A percentile compares a stretch with the other conserved stretches of the same genome.
phyloP scores from a whole-genome alignment of 2,113 vertebrate species.

The Saccopteryx leptura region DNA sequence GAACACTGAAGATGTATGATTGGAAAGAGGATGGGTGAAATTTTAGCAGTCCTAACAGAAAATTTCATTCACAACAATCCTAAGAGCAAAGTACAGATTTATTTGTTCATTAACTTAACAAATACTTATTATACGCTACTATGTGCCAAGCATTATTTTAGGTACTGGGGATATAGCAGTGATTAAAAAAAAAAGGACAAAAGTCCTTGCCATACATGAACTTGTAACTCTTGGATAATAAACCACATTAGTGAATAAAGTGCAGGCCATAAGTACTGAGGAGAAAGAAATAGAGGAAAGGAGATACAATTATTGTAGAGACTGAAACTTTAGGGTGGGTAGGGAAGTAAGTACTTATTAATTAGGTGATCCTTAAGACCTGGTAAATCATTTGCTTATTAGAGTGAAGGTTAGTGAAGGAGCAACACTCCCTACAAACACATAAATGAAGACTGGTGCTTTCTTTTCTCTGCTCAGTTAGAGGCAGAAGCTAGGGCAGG shows the following conservation, averaged over 20 bases:
- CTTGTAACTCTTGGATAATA: background rate
- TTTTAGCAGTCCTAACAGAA: background rate
- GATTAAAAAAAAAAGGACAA: background rate
- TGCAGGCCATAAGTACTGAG: background rate
- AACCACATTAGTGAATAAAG: background rate
- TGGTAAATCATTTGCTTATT: background rate
- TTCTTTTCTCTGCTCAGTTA: background rate
- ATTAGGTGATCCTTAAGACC: background rate
- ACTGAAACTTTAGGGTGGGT: background rate
- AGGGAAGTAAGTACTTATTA: background rate
- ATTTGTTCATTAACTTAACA: conserved; percentile 17
- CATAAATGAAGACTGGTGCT: background rate
- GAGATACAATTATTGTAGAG: background rate
- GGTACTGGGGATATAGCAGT: background rate
- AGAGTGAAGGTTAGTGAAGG: background rate
- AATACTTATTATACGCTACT: background rate
- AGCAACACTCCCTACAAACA: background rate
- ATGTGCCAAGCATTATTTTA: background rate
- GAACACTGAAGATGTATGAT: background rate
- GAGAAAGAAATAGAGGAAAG: conserved; percentile 9
- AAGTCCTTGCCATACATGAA: conserved; percentile 29
- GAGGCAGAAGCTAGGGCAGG: background rate
- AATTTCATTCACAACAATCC: background rate
- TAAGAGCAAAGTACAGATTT: background rate
- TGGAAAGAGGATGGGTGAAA: background rate